Evolutionary conservation across 2,113 vertebrate species (phyloP), one percentile per base, ranked within the genome.

Genomic region (Aegotheles bennettii): DNA sequence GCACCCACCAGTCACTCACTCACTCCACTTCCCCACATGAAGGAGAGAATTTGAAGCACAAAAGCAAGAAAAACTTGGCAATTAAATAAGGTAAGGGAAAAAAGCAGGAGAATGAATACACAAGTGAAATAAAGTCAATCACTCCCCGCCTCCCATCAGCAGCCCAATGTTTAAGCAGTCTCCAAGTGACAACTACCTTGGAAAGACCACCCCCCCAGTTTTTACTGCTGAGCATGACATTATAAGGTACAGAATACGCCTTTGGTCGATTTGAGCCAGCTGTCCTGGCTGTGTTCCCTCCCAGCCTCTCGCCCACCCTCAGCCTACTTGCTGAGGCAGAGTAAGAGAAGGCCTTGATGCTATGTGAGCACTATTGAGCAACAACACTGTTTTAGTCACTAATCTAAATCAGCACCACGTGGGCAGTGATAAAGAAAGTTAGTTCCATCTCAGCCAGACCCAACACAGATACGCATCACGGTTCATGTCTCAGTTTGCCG

Each of bases 391-490:
- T 84, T 69, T 6, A 74, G 45, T 33, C 36, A 48, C 33, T 35
- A 23, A 47, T 16, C 40, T 17, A 12, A 51, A 81, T 5, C 40
- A 81, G 64, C 24, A 80, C 38, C 7, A 2, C 5, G 17, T 0
- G 2, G 71, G 48, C 73, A 69, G 26, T 0, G 0, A 54, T 11
- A 35, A 50, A 63, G 25, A 42, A 73, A 47, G 15, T 12, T 5
- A n/a, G 16, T 17, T 87, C 33, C n/a, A 31, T 3, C 35, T 16
- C 59, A 47, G 42, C 3, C 50, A 74, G 47, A 60, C 64, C 40
- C 48, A 36, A 9, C 3, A 84, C 2, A 8, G 51, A 43, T 5
- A 73, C 0, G 2, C 21, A 40, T 4, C 36, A 51, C n/a, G 45
- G 64, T 10, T 67, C 5, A 0, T 13, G 17, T 15, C 48, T 56